Evolutionary conservation across 2,113 vertebrate genomes (phyloP), one percentile per base, ranked within the genome.

Genomic region (Chloropsis hardwickii): DNA sequence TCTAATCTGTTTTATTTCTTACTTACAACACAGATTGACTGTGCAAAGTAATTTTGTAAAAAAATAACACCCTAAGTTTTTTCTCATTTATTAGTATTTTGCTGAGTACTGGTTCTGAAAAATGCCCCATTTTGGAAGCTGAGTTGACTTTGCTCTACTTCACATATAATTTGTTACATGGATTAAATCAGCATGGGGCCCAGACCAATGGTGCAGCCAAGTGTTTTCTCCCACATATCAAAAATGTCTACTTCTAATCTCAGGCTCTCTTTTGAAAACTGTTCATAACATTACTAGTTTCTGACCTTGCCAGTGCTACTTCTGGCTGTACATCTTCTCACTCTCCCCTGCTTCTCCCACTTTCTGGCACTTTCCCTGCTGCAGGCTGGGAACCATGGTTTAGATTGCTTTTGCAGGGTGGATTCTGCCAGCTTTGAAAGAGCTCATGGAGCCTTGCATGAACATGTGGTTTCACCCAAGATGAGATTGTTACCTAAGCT

Each of bases 241-340:
- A 81, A 92, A 96, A 47, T 35, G 51, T 74, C 86, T 79, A 74
- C 56, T 91, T 17, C 33, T 92, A 84, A 95, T 92, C 81, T 81
- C 40, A 57, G 83, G 28, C 31, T 93, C n/a, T 17, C 54, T 69
- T 84, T 60, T 81, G 64, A 92, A 94, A 80, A 70, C 44, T 67
- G 71, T 44, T 91, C 73, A 20, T 92, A 88, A 61, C 51, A 35
- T 80, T 85, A 25, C 67, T 86, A 22, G 24, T 42, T 85, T 72
- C 77, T 88, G 81, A 94, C 82, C 54, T 85, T 86, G 78, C 88
- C 91, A 92, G 79, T 86, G 94, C 72, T 94, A 62, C 92, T 92
- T 74, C 82, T 95, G 96, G 88, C 88, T 92, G 90, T 94, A 92
- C 88, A 90, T 95, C 93, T 93, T 95, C 90, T 92, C 58, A 73